phyloP scores from a whole-genome alignment of 2,113 vertebrate species.

The Rattus norvegicus region GRCr8 NC_086024.1:130393501-130394000 shows the following conservation, averaged over 20 bases:
- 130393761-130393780: neutral
- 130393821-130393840: neutral
- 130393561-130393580: too few species aligned
- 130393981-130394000: neutral
- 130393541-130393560: too few species aligned
- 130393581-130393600: too few species aligned
- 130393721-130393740: neutral
- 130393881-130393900: neutral
- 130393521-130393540: too few species aligned
- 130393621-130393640: neutral
- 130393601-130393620: neutral
- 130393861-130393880: neutral
- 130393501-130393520: too few species aligned
- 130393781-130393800: neutral
- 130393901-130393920: too few species aligned
- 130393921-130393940: neutral
- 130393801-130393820: neutral
- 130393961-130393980: neutral
- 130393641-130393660: neutral
- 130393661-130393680: neutral
- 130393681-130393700: neutral
- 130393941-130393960: neutral
- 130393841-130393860: neutral
- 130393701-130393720: neutral
- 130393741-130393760: neutral